phyloP scores from a whole-genome alignment of 2,797 vertebrate species.

The Ctenopoma multispine region DNA sequence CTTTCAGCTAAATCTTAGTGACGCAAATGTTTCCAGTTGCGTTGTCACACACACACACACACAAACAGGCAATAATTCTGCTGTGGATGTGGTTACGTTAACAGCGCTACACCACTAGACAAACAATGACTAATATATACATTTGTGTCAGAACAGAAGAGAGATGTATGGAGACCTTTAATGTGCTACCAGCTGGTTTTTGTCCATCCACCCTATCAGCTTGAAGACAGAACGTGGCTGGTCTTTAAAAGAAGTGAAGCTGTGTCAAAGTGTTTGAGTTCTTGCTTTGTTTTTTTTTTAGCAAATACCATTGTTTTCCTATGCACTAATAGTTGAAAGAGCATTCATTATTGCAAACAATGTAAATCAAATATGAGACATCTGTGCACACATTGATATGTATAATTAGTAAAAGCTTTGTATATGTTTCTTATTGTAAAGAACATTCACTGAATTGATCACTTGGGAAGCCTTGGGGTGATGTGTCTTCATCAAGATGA shows the following conservation, averaged over 20 bases:
- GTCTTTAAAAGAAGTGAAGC: background rate
- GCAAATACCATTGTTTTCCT: background rate
- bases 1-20: conserved; percentile 21
- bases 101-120: conserved; percentile 30
- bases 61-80: conserved; percentile 28
- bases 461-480: background rate
- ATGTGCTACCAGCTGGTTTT: conserved; percentile 19
- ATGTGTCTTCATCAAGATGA: background rate
- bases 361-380: background rate
- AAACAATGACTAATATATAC: conserved; percentile 46
- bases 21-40: conserved; percentile 28
- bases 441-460: background rate
- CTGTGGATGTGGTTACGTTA: conserved; percentile 17
- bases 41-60: conserved; percentile 10
- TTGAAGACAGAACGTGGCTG: conserved; percentile 16
- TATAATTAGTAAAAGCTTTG: too few relatives aligned
- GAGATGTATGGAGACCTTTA: background rate
- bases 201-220: conserved; percentile 11
- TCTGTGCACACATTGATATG: background rate
- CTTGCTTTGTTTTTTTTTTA: background rate
- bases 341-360: background rate
- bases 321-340: background rate
- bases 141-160: conserved; percentile 25
- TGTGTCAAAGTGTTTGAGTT: background rate
- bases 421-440: background rate